A percentile compares a stretch with the other conserved stretches of the same genome.
Conservation (phyloP, 2,113 vertebrate species). For the human region DNA sequence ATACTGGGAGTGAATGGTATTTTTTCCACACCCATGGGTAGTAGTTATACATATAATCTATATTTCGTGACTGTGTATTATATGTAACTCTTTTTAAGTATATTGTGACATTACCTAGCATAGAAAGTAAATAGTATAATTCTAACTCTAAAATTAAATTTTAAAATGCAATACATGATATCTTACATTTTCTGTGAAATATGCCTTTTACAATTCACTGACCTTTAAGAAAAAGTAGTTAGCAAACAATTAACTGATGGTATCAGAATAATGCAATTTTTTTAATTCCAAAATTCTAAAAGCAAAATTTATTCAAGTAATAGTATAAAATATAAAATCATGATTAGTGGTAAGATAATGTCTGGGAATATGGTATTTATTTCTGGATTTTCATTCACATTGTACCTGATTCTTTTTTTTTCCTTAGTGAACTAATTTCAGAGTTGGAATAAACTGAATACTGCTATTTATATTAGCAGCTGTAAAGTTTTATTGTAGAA, state of each 20-base stretch:
- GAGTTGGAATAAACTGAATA: conserved; percentile 7
- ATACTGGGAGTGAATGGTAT: too few relatives aligned
- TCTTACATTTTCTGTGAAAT: conserved; percentile 5
- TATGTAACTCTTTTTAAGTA: conserved; percentile 10
- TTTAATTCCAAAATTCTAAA: not conserved
- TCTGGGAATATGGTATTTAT: not conserved
- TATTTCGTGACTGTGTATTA: not conserved
- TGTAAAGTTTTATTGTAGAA: conserved; percentile 3
- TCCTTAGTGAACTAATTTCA: not conserved
- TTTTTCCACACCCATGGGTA: too few relatives aligned
- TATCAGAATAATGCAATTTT: not conserved
- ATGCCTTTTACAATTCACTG: not conserved
- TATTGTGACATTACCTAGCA: not conserved
- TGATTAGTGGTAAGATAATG: not conserved
- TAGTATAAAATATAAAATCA: conserved; percentile 20
- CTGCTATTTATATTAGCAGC: not conserved
- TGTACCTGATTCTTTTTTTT: conserved; percentile 15
- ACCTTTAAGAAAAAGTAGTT: conserved; percentile 11
- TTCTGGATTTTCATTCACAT: conserved; percentile 40
- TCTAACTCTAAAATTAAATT: conserved; percentile 17
- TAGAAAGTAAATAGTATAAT: conserved; percentile 18
- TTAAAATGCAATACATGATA: not conserved
- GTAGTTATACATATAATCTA: not conserved
- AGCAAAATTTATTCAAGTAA: not conserved
- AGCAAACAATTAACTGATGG: not conserved